Percentiles rank a stretch among this genome's conserved stretches.
Evolutionary conservation across 2,113 vertebrate species (phyloP).

Genomic region (Brachypteracias leptosomus): DNA sequence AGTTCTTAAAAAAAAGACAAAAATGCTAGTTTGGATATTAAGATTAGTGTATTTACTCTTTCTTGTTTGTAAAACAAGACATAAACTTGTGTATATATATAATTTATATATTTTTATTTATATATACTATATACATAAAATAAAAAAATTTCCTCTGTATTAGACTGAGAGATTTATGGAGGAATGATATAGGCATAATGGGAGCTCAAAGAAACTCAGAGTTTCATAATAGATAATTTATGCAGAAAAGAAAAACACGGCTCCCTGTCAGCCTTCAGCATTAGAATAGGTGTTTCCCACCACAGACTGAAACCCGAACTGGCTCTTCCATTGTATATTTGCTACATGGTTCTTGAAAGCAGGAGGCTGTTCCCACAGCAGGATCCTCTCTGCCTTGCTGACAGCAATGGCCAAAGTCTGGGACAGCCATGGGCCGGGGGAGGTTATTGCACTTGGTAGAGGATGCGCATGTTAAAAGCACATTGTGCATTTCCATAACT

Average conservation of each 20-base stretch:
- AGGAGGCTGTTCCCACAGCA: conserved; percentile 29
- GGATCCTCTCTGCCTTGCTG: conserved; percentile 5
- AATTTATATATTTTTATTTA: conserved; percentile 57
- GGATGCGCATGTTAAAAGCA: conserved; percentile 28
- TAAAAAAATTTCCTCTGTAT: conserved; percentile 56
- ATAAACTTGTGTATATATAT: conserved; percentile 68
- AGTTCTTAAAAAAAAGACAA: conserved; percentile 11
- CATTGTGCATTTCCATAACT: conserved; percentile 50
- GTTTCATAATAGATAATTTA: background rate
- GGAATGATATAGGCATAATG: conserved; percentile 6
- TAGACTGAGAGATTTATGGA: conserved; percentile 30
- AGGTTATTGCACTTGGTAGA: conserved; percentile 35
- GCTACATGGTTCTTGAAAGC: conserved; percentile 55
- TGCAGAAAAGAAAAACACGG: background rate
- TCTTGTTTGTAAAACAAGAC: conserved; percentile 72
- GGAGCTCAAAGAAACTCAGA: conserved; percentile 23
- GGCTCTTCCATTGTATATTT: conserved; percentile 30
- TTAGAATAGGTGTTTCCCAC: background rate
- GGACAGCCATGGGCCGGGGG: background rate
- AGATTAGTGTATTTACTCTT: conserved; percentile 72
- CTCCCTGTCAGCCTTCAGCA: conserved; percentile 11
- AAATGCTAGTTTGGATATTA: conserved; percentile 50
- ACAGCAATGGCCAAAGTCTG: background rate
- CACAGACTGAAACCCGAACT: background rate
- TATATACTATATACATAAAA: conserved; percentile 67